These are phyloP conservation scores for Diplodus puntazzo DNA, from an alignment of 2,797 vertebrate genomes.

Conservation along the genomic window DNA sequence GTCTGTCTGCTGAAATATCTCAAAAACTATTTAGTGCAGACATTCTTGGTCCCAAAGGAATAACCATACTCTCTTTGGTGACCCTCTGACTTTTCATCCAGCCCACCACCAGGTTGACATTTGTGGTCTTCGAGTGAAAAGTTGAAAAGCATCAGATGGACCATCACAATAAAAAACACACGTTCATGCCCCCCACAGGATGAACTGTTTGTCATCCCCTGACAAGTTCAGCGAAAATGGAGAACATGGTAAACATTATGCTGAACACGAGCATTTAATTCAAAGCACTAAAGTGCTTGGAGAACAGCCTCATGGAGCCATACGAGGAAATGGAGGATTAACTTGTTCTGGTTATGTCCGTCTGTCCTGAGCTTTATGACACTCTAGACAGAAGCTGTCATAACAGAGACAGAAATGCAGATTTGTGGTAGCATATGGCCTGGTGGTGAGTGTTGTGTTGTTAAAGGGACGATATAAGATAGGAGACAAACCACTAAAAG, in stretches of 20 bases:
- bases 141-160: not conserved
- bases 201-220: not conserved
- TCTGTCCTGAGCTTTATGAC: too few species aligned
- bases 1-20: not conserved
- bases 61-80: not conserved
- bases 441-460: too few species aligned
- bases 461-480: too few species aligned
- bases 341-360: too few species aligned
- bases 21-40: not conserved
- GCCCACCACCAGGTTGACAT: not conserved
- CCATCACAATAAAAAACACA: not conserved
- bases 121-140: not conserved
- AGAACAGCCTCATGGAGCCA: too few species aligned
- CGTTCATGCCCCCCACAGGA: not conserved
- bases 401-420: too few species aligned
- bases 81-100: not conserved
- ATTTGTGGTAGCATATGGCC: too few species aligned
- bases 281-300: too few species aligned
- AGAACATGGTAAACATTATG: not conserved
- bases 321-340: too few species aligned
- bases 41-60: not conserved
- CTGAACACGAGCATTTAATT: not conserved
- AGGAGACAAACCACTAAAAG: too few species aligned
- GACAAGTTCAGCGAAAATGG: not conserved
- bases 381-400: too few species aligned